phyloP scores from a whole-genome alignment of 2,113 vertebrate species.

The Saccopteryx leptura region DNA sequence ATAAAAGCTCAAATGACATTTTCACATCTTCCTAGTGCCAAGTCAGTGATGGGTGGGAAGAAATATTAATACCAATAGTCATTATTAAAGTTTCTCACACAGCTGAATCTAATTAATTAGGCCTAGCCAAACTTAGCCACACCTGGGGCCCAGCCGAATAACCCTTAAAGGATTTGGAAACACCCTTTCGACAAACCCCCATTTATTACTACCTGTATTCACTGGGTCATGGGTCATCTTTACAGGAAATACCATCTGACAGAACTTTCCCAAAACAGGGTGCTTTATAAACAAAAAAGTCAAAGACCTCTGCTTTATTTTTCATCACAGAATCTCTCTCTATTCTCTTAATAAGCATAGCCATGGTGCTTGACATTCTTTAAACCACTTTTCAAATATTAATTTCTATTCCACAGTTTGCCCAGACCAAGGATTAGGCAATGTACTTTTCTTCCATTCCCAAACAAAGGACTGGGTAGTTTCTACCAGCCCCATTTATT shows the following conservation, averaged over 20 bases:
- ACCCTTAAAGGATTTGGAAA: constrained; percentile 54
- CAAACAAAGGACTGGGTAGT: background rate
- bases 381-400: background rate
- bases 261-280: constrained; percentile 7
- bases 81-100: constrained; percentile 58
- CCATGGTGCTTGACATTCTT: background rate
- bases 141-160: constrained; percentile 1
- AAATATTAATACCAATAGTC: background rate
- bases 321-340: background rate
- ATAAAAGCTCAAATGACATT: background rate
- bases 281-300: background rate
- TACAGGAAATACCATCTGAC: background rate
- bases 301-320: background rate
- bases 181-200: constrained; percentile 15
- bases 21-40: background rate
- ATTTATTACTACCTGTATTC: background rate
- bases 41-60: background rate
- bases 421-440: background rate
- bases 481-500: background rate
- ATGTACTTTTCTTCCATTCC: background rate
- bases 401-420: background rate
- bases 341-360: background rate
- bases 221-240: constrained; percentile 47
- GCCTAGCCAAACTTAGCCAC: constrained; percentile 56
- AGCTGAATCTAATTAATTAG: constrained; percentile 69